Conservation (phyloP, 1,140 invertebrate species). For the Helicoverpa zea region DNA sequence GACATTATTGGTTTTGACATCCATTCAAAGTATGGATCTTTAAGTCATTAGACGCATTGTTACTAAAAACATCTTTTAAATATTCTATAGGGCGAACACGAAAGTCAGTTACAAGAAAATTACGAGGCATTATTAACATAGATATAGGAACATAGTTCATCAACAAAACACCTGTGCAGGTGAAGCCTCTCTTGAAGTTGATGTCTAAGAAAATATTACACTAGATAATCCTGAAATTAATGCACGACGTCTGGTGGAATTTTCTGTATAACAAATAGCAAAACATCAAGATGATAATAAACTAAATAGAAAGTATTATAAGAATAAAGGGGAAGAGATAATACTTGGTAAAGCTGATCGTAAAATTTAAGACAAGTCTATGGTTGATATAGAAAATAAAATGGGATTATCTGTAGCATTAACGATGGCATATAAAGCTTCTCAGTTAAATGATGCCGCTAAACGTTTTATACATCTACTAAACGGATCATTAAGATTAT, state of each 20-base stretch:
- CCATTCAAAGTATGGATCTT: conserved; percentile 1
- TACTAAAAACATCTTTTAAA: conserved; percentile 9
- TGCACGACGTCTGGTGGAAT: not conserved
- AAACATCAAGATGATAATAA: conserved; percentile 15
- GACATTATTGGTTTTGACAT: not conserved
- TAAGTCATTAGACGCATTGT: not conserved
- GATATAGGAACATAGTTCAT: conserved; percentile 24
- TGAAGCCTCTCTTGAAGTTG: not conserved
- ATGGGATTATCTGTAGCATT: conserved; percentile 10
- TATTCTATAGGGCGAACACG: not conserved
- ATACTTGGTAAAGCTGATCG: conserved; percentile 10
- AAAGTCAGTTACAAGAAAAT: conserved; percentile 38
- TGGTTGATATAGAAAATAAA: conserved; percentile 21
- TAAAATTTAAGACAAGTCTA: conserved; percentile 9
- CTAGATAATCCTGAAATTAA: conserved; percentile 10
- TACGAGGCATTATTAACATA: conserved; percentile 44
- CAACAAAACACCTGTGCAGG: conserved; percentile 32
- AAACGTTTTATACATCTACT: conserved; percentile 53
- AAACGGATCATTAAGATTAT: conserved; percentile 53
- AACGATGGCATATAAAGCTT: conserved; percentile 14
- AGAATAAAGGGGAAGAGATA: conserved; percentile 4
- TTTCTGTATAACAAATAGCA: not conserved
- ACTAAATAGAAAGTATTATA: not conserved
- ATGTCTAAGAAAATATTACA: conserved; percentile 22
- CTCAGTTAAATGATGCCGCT: conserved; percentile 49